Percentiles rank a stretch among this genome's conserved stretches.
Evolutionary conservation across 2,888 invertebrate genomes (phyloP).

Genomic region (Hybos culiciformis): DNA sequence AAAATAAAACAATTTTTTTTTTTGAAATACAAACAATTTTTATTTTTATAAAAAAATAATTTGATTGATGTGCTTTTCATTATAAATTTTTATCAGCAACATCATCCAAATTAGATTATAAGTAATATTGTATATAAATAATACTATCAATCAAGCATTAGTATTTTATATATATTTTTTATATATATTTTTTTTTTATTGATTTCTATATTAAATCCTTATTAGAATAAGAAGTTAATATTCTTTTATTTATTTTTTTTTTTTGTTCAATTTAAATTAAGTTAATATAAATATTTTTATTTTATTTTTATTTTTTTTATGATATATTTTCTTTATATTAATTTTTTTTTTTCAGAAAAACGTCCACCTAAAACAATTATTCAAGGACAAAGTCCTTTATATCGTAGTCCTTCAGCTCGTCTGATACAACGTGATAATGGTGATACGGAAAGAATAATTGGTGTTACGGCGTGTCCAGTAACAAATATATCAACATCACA

Average conservation of each 20-base stretch:
- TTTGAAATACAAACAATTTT: too few relatives aligned
- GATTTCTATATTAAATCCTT: too few relatives aligned
- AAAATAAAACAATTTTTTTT: too few relatives aligned
- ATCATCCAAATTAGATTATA: too few relatives aligned
- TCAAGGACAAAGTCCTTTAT: slow-evolving; percentile 29
- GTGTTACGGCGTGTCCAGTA: slow-evolving; percentile 10
- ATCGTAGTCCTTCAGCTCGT: slow-evolving; percentile 33
- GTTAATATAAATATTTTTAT: background rate
- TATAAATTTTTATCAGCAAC: too few relatives aligned
- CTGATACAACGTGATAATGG: slow-evolving; percentile 32
- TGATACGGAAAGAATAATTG: slow-evolving; percentile 20
- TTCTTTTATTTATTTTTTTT: background rate
- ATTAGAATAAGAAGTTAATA: too few relatives aligned
- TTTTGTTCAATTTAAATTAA: background rate
- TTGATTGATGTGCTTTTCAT: too few relatives aligned
- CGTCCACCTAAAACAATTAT: slow-evolving; percentile 32
- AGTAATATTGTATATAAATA: too few relatives aligned
- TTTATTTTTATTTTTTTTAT: background rate
- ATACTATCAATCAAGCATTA: too few relatives aligned
- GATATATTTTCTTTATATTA: background rate
- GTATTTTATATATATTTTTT: too few relatives aligned
- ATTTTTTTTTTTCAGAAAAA: slow-evolving; percentile 26
- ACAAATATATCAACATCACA: slow-evolving; percentile 17
- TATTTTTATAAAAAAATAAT: too few relatives aligned
- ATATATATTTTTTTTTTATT: too few relatives aligned